Percentiles rank a stretch among this genome's conserved stretches.
Conservation (phyloP, 2,797 vertebrate genomes). For the Cuniculus paca region DNA sequence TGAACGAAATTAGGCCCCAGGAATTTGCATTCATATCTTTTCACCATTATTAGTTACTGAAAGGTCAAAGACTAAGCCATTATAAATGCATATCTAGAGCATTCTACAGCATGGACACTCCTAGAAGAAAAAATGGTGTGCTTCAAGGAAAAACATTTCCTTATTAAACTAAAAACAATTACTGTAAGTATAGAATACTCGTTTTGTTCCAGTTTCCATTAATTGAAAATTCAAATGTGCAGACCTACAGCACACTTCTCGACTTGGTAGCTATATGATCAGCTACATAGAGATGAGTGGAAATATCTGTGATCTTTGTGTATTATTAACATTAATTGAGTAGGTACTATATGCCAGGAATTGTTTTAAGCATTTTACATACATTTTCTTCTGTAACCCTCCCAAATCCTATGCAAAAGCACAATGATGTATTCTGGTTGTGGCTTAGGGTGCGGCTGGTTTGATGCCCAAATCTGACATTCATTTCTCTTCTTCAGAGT, state of each 20-base stretch:
- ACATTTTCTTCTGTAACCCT: constrained; percentile 66
- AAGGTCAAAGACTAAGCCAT: background rate
- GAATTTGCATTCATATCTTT: background rate
- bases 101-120: background rate
- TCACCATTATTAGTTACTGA: background rate
- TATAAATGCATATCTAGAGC: background rate
- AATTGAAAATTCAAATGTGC: background rate
- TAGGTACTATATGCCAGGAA: constrained; percentile 16
- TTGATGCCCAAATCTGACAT: constrained; percentile 6
- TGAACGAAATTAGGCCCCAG: background rate
- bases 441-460: constrained; percentile 41
- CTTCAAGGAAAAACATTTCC: background rate
- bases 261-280: background rate
- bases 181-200: background rate
- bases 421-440: constrained; percentile 56
- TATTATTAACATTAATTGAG: constrained; percentile 59
- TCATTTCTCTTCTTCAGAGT: constrained; percentile 32
- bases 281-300: background rate
- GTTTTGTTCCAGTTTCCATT: background rate
- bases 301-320: background rate
- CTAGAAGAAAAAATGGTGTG: background rate
- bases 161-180: background rate
- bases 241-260: background rate
- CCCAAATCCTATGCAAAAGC: constrained; percentile 48
- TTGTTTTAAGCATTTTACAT: constrained; percentile 28